Evolutionary conservation across 2,113 vertebrate genomes (phyloP).

Genomic region (Erythrocercus mccallii): DNA sequence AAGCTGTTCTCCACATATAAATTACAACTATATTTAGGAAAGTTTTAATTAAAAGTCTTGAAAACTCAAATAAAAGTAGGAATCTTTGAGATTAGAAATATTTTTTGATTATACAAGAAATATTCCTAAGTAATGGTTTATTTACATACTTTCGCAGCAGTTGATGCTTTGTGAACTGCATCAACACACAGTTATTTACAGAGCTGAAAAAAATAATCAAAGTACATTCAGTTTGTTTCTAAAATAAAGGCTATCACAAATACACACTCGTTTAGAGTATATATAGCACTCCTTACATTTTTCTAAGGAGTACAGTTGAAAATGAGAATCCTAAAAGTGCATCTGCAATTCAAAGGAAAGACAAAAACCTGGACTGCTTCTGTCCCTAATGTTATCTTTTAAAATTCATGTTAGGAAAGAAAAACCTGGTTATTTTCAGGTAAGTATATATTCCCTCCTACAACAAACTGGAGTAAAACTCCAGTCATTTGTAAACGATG

Average conservation of each 20-base stretch:
- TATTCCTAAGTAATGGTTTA: neutral
- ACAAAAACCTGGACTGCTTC: neutral
- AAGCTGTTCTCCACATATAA: neutral
- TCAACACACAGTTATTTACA: neutral
- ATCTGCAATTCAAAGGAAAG: neutral
- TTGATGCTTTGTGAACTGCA: neutral
- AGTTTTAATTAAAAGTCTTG: neutral
- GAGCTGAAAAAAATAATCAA: neutral
- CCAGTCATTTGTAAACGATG: neutral
- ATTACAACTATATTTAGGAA: neutral
- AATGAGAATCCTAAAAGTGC: neutral
- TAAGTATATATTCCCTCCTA: neutral
- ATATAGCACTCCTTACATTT: neutral
- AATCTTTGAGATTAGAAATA: neutral
- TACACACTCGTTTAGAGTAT: accelerated
- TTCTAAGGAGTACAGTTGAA: neutral
- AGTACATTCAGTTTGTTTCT: neutral
- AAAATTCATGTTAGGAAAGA: neutral
- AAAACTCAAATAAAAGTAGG: neutral
- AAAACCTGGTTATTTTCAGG: neutral
- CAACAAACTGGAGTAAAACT: neutral
- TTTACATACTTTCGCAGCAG: neutral
- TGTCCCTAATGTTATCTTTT: neutral
- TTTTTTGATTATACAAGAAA: neutral
- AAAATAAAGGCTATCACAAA: neutral